Evolutionary conservation across 1,140 invertebrate genomes (phyloP), one percentile per base, ranked within the genome.

Genomic region (Lepidostoma basale): DNA sequence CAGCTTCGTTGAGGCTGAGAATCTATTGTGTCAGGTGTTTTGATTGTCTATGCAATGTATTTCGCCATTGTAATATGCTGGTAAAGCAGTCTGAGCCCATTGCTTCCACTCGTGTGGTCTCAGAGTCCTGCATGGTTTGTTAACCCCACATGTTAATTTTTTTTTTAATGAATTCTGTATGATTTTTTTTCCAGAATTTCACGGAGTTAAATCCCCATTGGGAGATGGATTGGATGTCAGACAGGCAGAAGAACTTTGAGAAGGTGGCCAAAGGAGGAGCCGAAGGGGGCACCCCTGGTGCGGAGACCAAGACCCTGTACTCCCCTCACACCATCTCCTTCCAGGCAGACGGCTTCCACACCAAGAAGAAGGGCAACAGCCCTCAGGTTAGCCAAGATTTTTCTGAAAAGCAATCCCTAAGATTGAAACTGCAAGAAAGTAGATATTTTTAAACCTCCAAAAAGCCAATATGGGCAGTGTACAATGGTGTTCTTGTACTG

Each of bases 171-270:
- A 47, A 47, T 58, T 68, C 70, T n/a, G n/a, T n/a, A n/a, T n/a
- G n/a, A n/a, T n/a, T n/a, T 74, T 23, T 63, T 75, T 77, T 67
- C 16, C 74, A 93, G 92, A 88, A 86, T 64, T 93, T 91, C 73
- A 86, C 91, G 4, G 88, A 90, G 44, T 88, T 92, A 78, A 92
- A 92, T 79, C 90, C 92, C 0, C 89, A 92, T 72, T 94, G 91
- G 89, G 92, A 95, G 77, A 88, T 87, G 0, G 90, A 93, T 73
- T 94, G 92, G 91, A 85, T 92, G 79, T 87, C 86, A 1, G 91
- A 93, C 76, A 83, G 92, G 3, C 90, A 93, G 74, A 90, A 89
- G 72, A 89, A 91, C 0, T 86, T 88, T 28, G 87, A 85, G 62
- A 81, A 81, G 64, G 67, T 63, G 0, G 76, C 76, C 45, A 76